These are phyloP conservation scores for Paraescarpia echinospica DNA, from an alignment of 1,140 invertebrate species.

Conservation along the genomic window DNA sequence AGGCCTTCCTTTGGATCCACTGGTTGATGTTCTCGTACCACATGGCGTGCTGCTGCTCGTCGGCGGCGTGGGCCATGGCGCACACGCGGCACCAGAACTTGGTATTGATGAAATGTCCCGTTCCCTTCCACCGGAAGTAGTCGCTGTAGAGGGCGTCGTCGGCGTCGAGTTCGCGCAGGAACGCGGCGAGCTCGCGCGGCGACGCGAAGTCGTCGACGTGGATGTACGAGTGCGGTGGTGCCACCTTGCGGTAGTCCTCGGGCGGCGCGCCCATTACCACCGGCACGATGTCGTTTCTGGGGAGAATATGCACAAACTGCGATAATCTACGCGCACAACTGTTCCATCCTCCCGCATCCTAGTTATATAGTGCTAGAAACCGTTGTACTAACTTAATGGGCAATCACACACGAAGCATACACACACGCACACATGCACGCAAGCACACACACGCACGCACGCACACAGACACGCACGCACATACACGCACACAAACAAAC, in stretches of 20 bases:
- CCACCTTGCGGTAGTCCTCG: slow-evolving; percentile 56
- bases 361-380: neutral
- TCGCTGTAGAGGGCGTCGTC: slow-evolving; percentile 55
- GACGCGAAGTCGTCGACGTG: slow-evolving; percentile 94
- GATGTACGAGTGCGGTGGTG: slow-evolving; percentile 78
- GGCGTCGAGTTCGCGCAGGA: slow-evolving; percentile 68
- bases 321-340: neutral
- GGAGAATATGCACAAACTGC: slow-evolving; percentile 16
- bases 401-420: neutral
- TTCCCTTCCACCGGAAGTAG: slow-evolving; percentile 58
- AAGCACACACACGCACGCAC: neutral
- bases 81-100: slow-evolving; percentile 93
- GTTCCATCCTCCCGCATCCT: no score
- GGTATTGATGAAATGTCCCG: slow-evolving; percentile 47
- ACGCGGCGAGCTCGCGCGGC: slow-evolving; percentile 83
- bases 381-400: neutral
- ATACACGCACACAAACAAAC: no score
- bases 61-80: slow-evolving; percentile 59
- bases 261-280: slow-evolving; percentile 64
- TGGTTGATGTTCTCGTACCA: slow-evolving; percentile 28
- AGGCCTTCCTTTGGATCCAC: neutral
- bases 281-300: slow-evolving; percentile 57
- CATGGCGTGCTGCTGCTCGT: slow-evolving; percentile 23
- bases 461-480: no score
- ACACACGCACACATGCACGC: neutral